Conservation (phyloP, 2,797 vertebrate genomes). For the Glyptemys insculpta region DNA sequence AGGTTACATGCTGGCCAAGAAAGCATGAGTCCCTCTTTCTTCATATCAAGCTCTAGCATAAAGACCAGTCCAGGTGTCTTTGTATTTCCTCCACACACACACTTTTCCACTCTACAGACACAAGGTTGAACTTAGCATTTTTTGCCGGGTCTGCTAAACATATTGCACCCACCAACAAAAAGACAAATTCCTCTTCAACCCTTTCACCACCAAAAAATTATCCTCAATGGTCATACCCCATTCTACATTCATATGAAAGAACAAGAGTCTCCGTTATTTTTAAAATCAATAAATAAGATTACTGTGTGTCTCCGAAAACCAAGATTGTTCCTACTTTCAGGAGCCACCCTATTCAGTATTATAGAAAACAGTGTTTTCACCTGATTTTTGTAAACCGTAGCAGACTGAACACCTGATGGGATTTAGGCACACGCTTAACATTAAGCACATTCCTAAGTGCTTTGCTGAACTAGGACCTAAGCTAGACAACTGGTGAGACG, state of each 20-base stretch:
- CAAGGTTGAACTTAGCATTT: neutral
- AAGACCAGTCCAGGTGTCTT: neutral
- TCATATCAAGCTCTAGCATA: neutral
- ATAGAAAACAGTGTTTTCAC: neutral
- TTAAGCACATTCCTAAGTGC: neutral
- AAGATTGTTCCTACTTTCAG: neutral
- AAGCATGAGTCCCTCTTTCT: accelerated
- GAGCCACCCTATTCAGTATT: neutral
- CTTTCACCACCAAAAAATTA: neutral
- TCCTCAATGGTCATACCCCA: accelerated
- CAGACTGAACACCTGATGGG: neutral
- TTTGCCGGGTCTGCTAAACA: neutral
- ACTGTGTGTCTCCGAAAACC: neutral
- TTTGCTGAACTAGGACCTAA: neutral
- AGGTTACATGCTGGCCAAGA: accelerated
- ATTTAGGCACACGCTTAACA: neutral
- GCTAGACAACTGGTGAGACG: neutral
- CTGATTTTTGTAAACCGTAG: neutral
- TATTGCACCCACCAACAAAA: neutral
- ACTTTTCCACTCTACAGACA: neutral
- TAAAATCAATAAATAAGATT: neutral
- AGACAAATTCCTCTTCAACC: neutral
- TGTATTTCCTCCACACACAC: neutral
- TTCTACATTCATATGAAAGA: neutral
- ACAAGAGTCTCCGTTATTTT: neutral